Conservation (phyloP, 92 coral and sea anemone genomes). For the Pocillopora meandrina region DNA sequence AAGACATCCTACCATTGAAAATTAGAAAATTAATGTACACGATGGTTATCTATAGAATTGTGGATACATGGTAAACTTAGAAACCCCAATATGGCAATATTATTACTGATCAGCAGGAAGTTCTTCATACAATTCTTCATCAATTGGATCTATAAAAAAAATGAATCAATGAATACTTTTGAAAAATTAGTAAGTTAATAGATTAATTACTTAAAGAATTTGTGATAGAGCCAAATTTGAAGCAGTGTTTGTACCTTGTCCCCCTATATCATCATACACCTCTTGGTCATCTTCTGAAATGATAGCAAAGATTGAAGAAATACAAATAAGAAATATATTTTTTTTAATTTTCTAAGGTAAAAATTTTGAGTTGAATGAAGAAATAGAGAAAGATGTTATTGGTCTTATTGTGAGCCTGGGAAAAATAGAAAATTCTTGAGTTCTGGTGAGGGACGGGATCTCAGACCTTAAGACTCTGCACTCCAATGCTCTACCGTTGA, state of each 20-base stretch:
- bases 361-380: no score
- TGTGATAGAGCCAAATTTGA: not conserved
- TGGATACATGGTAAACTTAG: no score
- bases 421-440: no score
- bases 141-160: slow-evolving; percentile 32
- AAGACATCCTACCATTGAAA: no score
- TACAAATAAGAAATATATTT: not conserved
- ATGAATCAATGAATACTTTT: not conserved
- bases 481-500: no score
- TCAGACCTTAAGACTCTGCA: no score
- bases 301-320: not conserved
- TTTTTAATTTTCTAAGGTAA: not conserved
- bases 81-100: no score
- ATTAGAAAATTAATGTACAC: no score
- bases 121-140: slow-evolving; percentile 42
- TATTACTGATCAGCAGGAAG: slow-evolving; percentile 25
- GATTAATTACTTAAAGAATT: not conserved
- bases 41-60: not conserved
- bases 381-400: no score
- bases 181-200: not conserved
- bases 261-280: slow-evolving; percentile 41
- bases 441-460: no score
- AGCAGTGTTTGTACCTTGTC: not conserved
- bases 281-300: slow-evolving; percentile 7
- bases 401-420: no score